Percentiles rank a stretch among this genome's conserved stretches.
Evolutionary conservation across 2,888 invertebrate species (phyloP).

Genomic region (Melanophora roralis): DNA sequence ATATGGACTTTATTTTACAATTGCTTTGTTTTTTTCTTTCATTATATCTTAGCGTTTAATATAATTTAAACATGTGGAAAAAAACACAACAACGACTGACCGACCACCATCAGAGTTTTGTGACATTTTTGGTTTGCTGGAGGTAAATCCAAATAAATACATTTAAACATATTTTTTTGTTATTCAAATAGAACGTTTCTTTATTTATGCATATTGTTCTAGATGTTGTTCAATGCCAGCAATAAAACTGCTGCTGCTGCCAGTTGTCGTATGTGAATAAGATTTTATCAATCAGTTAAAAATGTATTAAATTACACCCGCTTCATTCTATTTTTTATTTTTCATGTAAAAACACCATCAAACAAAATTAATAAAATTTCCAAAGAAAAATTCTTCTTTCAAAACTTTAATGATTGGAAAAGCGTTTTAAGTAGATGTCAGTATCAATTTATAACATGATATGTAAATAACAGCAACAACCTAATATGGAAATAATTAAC

Average conservation of each 20-base stretch:
- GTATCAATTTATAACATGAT: neutral
- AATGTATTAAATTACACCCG: conserved; percentile 58
- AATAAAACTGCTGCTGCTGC: conserved; percentile 18
- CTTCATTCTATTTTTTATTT: conserved; percentile 7
- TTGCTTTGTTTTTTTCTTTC: neutral
- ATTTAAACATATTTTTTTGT: neutral
- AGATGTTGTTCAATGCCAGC: conserved; percentile 4
- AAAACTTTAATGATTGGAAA: conserved; percentile 29
- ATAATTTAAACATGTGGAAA: conserved; percentile 19
- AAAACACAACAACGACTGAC: conserved; percentile 18
- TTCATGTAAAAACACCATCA: neutral
- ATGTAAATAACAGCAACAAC: neutral
- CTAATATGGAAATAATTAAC: no score
- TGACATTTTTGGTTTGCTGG: conserved; percentile 62
- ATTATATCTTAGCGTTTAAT: conserved; percentile 24
- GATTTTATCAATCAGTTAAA: conserved; percentile 49
- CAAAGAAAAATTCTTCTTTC: conserved; percentile 6
- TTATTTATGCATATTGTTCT: conserved; percentile 19
- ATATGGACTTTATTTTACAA: neutral
- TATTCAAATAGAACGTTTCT: conserved; percentile 27
- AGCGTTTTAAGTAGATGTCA: neutral
- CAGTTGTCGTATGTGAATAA: conserved; percentile 43
- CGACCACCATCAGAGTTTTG: conserved; percentile 63
- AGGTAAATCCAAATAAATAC: conserved; percentile 29
- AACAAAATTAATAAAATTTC: conserved; percentile 11